Evolutionary conservation across 2,113 vertebrate genomes (phyloP).

Genomic region (Indicator maculatus): DNA sequence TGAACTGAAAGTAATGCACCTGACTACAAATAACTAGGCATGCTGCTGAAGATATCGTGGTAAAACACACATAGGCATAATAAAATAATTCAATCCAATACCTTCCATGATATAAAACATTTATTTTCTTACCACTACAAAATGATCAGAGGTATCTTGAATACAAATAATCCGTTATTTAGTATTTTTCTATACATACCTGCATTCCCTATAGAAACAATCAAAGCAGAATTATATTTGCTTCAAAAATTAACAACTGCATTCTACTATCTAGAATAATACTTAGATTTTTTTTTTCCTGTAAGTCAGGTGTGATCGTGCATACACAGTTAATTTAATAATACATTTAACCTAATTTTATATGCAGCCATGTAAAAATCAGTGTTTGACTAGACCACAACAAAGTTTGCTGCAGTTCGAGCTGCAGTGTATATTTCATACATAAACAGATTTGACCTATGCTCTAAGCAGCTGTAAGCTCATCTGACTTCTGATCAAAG

Average conservation of each 20-base stretch:
- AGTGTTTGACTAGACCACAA: neutral
- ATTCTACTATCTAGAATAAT: neutral
- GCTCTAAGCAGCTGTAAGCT: neutral
- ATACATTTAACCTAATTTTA: neutral
- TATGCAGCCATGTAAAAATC: neutral
- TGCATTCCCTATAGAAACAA: neutral
- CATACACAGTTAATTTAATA: neutral
- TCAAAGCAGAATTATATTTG: neutral
- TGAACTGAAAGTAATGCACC: neutral
- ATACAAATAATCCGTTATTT: neutral
- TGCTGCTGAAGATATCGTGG: neutral
- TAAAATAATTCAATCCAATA: constrained; percentile 12
- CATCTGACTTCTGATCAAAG: neutral
- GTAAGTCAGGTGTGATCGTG: neutral
- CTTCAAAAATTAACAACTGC: neutral
- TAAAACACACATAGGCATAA: neutral
- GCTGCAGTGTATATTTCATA: neutral
- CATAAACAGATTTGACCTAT: neutral
- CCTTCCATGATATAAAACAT: neutral
- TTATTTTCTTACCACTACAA: neutral
- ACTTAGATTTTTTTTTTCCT: neutral
- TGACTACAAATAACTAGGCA: neutral
- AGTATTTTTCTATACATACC: neutral
- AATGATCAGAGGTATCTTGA: neutral
- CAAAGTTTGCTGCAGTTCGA: neutral